Base-by-base conservation (phyloP, 2,113 vertebrate genomes). In the Etia nguti region DNA sequence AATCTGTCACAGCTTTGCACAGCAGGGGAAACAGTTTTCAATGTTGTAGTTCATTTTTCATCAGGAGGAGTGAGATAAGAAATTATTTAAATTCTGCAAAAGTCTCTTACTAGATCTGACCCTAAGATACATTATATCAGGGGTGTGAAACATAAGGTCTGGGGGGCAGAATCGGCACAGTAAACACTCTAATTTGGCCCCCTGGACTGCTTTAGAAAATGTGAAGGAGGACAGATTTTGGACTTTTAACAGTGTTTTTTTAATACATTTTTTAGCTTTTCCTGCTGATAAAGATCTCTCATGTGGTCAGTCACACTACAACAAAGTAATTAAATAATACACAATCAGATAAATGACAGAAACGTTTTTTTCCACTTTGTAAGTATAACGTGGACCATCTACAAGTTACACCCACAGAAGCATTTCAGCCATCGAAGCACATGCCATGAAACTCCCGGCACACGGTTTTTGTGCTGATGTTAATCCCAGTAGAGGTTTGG, bases 301-400 rank as follows among this genome's bases (percentile, higher is more conserved):
- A 38, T 2, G 4, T 36, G 60, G 31, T 36, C 31, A 12, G 16
- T 38, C 60, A 65, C 26, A 38, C 34, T 38, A 65, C 31, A 65
- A n/a, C 60, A 38, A 38, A n/a, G 34, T 65, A 38, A 65, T 65
- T 34, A n/a, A 5, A 31, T 65, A 22, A 3, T 38, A 38, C 18
- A 38, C 38, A 5, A 36, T 6, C 34, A 34, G 7, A 8, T 36
- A 65, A 65, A 65, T 0, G 10, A 5, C 59, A 62, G 16, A 62
- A 36, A 62, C 12, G 6, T 31, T 2, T 36, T 11, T 62, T n/a
- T 62, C 0, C 6, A 62, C 59, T n/a, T 1, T 65, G 10, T 36
- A n/a, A n/a, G n/a, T n/a, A n/a, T n/a, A 26, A 46, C 9, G 26
- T 73, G 38, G 22, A 26, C 38, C 13, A 26, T 24, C 3, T 46